Evolutionary conservation across 2,888 invertebrate species (phyloP), one percentile per base, ranked within the genome.

Genomic region (Phengaris arion): DNA sequence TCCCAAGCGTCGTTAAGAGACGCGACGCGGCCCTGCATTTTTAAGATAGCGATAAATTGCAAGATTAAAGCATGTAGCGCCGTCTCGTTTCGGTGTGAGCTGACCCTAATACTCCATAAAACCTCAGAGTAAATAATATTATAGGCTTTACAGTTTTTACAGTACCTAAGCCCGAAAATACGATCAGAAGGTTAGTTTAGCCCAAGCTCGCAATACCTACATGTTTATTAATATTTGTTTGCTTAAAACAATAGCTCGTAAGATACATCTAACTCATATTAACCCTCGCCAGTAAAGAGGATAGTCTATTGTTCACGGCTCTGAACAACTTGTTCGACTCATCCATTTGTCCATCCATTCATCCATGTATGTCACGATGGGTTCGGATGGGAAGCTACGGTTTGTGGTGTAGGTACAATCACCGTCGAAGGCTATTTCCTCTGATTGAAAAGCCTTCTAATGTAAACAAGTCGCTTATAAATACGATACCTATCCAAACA

Each of bases 171-270:
- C 10, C 59, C 22, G 10, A 59, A 59, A 22, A 59, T 10, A 59
- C 59, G 9, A 59, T 22, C 15, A 8, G 48, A 8, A 48, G 15
- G 59, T 59, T 59, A 22, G 22, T 59, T 59, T 59, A 5, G 15
- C 15, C 3, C 0, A 15, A 35, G 35, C 35, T 48, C 6, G 6
- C 35, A 35, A 35, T 3, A n/a, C n/a, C n/a, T n/a, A 0, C 6
- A 48, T 48, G 22, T 10, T 15, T 10, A 22, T 22, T 59, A 35
- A 35, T 35, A 2, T 8, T 10, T 59, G 22, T 59, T 59, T 22
- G 59, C 4, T 59, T 59, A 59, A 59, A 59, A 59, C 59, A 59
- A 59, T 59, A 59, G 59, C 15, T 59, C 59, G 22, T 59, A 59
- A 59, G 22, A 59, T 48, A 48, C 48, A 48, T 22, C 59, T 22